A percentile compares a stretch with the other conserved stretches of the same genome.
phyloP scores from a whole-genome alignment of 2,113 vertebrate species.

The Pithys albifrons region DNA sequence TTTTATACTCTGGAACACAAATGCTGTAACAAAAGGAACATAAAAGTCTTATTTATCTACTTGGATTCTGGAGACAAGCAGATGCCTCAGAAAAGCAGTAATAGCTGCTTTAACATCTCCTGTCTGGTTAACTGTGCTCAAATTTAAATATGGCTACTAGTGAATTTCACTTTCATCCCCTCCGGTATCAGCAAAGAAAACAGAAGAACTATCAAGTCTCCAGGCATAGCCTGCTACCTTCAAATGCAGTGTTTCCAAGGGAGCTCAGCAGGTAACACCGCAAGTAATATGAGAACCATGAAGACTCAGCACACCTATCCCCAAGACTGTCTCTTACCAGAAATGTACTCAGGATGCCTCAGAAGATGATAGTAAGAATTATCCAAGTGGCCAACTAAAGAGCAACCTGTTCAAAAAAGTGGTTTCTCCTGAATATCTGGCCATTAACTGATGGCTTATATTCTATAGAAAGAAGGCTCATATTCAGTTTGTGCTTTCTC shows the following conservation, averaged over 20 bases:
- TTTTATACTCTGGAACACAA: background rate
- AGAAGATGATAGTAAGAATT: background rate
- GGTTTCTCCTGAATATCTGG: background rate
- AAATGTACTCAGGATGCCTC: background rate
- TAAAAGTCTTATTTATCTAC: background rate
- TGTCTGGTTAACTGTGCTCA: background rate
- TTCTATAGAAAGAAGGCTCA: background rate
- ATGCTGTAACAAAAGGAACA: background rate
- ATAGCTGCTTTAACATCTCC: background rate
- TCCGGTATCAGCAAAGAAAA: background rate
- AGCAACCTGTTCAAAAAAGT: background rate
- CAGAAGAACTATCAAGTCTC: background rate
- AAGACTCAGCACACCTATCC: background rate
- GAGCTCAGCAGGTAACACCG: background rate
- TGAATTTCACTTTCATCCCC: background rate
- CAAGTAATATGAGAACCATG: background rate
- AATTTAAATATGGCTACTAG: background rate
- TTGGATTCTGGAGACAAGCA: background rate
- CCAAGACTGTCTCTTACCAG: background rate
- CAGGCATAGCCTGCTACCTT: background rate
- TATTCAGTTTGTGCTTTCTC: background rate
- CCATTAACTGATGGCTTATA: background rate
- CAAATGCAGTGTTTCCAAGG: background rate
- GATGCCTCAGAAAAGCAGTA: background rate
- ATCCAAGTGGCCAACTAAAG: background rate